phyloP scores from a whole-genome alignment of 2,113 vertebrate species.

The Amblyornis subalaris region DNA sequence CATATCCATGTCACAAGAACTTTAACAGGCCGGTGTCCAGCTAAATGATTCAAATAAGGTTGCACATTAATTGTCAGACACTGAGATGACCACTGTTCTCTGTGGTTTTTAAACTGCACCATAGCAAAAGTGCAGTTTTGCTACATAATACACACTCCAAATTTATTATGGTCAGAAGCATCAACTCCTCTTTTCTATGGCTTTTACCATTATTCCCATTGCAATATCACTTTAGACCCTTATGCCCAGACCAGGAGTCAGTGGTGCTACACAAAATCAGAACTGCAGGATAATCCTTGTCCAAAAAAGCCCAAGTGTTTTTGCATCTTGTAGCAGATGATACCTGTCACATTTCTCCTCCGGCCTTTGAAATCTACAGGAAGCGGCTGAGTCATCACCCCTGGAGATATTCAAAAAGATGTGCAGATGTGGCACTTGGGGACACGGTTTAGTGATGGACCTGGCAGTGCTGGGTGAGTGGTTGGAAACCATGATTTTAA shows the following conservation, averaged over 20 bases:
- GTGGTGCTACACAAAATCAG: neutral
- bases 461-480: rapidly evolving
- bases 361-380: neutral
- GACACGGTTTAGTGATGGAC: neutral
- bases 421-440: neutral
- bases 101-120: neutral
- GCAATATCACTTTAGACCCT: neutral
- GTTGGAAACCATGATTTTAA: neutral
- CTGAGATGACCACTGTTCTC: neutral
- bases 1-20: neutral
- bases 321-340: neutral
- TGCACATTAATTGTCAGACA: neutral
- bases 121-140: neutral
- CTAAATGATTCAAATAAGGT: neutral
- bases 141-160: no score
- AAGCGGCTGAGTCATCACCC: neutral
- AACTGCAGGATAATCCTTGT: neutral
- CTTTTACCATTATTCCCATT: neutral
- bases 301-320: neutral
- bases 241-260: neutral
- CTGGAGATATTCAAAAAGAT: neutral
- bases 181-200: neutral
- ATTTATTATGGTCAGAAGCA: neutral
- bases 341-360: neutral
- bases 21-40: neutral